A percentile compares a stretch with the other conserved stretches of the same genome.
Evolutionary conservation across 2,888 invertebrate species (phyloP).

Genomic region (Melanophora roralis): DNA sequence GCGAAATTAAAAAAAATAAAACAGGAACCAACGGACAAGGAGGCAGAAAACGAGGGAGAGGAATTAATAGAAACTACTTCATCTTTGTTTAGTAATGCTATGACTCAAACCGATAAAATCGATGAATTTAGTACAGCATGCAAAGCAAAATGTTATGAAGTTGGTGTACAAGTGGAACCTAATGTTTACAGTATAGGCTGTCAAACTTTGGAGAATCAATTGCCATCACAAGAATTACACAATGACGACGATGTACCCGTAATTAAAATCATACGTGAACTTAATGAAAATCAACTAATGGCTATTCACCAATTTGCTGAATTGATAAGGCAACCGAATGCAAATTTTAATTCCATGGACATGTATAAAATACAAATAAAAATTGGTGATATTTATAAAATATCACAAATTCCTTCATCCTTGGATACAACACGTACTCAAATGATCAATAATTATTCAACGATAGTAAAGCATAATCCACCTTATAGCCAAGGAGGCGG

Average conservation of each 20-base stretch:
- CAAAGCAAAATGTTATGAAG: slow-evolving; percentile 25
- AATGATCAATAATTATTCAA: slow-evolving; percentile 25
- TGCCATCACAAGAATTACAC: neutral
- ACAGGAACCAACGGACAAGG: neutral
- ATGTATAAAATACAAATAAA: slow-evolving; percentile 62
- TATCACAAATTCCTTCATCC: slow-evolving; percentile 60
- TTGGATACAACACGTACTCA: slow-evolving; percentile 7
- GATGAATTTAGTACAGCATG: neutral
- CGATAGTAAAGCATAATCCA: neutral
- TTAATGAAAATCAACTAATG: slow-evolving; percentile 65
- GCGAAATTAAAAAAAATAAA: slow-evolving; percentile 53
- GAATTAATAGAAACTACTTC: slow-evolving; percentile 40
- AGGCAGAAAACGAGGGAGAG: slow-evolving; percentile 34
- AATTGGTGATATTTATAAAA: slow-evolving; percentile 63
- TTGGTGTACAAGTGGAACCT: slow-evolving; percentile 38
- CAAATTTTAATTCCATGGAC: slow-evolving; percentile 58
- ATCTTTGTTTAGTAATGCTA: slow-evolving; percentile 59
- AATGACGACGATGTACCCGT: slow-evolving; percentile 60
- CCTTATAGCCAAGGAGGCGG: neutral
- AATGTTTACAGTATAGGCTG: slow-evolving; percentile 36
- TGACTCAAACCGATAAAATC: slow-evolving; percentile 63
- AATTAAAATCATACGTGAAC: slow-evolving; percentile 55
- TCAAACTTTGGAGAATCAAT: slow-evolving; percentile 53
- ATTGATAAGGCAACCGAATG: slow-evolving; percentile 51
- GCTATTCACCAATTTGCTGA: slow-evolving; percentile 64